Evolutionary conservation across 2,888 invertebrate genomes (phyloP), one percentile per base, ranked within the genome.

Genomic region (Asteroscopus sphinx): DNA sequence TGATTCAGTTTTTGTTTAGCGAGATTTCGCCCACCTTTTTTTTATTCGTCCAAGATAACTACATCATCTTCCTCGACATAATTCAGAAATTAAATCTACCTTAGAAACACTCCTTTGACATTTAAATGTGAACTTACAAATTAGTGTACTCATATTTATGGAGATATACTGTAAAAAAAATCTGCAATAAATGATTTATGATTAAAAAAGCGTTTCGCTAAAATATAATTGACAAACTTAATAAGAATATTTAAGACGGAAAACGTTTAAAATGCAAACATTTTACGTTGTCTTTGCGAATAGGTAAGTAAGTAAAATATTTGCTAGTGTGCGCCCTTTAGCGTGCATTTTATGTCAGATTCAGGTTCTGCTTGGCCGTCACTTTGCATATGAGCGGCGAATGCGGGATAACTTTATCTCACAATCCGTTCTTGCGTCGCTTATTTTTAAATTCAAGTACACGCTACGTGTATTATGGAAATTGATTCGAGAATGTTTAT

Each of bases 371-470:
- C 74, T 73, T 76, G 78, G 79, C 77, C 79, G 77, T 79, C 83
- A 80, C 77, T 89, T 88, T 86, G 82, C 87, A 88, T 88, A 81
- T 68, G 81, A 80, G 80, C 77, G 77, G 75, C 68, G 68, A 81
- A 77, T 76, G 76, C 74, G 65, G 80, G 76, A 86, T 88, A 88
- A 87, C 83, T 83, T 88, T 85, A 85, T 85, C 80, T 81, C 77
- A 73, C 67, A 83, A 84, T 83, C 83, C 79, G 77, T 78, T 81
- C 83, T 85, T 81, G 78, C 76, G 81, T 79, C 74, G 76, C 79
- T 79, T 85, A 86, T 87, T 89, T 89, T 88, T 82, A 88, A 87
- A 90, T 83, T 87, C 82, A 74, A 83, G 83, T 83, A 77, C 75
- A 81, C 76, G 77, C 74, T 73, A 79, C 81, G 81, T 83, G 82